A percentile compares a stretch with the other conserved stretches of the same genome.
Conservation (phyloP, 2,888 invertebrate species). For the Eupithecia subfuscata region DNA sequence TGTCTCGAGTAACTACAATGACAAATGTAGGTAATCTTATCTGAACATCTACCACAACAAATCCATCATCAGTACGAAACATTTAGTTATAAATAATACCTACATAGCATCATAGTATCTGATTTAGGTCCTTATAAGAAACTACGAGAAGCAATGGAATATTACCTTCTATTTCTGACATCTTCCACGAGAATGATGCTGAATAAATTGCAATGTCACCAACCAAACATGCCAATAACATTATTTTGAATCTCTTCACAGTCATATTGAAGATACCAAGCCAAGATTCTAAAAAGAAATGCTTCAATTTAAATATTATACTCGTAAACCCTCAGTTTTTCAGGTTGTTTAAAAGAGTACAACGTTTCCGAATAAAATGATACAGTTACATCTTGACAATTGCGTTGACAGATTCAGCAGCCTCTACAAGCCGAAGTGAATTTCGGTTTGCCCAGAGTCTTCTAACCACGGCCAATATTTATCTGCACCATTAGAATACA, state of each 20-base stretch:
- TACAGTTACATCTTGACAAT: background rate
- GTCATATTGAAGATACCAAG: too few relatives aligned
- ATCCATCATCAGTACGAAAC: conserved; percentile 1
- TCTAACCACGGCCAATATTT: background rate
- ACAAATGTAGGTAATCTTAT: conserved; percentile 1
- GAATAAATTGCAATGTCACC: too few relatives aligned
- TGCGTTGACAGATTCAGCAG: background rate
- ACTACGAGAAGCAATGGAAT: background rate
- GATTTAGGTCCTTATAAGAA: background rate
- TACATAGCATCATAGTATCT: background rate
- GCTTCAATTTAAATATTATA: too few relatives aligned
- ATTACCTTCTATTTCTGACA: background rate
- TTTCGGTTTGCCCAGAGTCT: background rate
- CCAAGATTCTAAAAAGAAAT: too few relatives aligned
- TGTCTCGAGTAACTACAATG: conserved; percentile 4
- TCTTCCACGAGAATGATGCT: background rate
- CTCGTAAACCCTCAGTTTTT: too few relatives aligned
- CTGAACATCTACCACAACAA: background rate
- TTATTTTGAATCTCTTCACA: too few relatives aligned
- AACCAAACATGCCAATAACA: too few relatives aligned
- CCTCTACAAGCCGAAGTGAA: background rate
- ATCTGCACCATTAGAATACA: background rate
- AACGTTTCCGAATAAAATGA: too few relatives aligned
- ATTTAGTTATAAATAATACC: background rate
- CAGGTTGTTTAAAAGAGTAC: too few relatives aligned